Evolutionary conservation across 2,888 invertebrate genomes (phyloP).

Genomic region (Oscheius sp.): DNA sequence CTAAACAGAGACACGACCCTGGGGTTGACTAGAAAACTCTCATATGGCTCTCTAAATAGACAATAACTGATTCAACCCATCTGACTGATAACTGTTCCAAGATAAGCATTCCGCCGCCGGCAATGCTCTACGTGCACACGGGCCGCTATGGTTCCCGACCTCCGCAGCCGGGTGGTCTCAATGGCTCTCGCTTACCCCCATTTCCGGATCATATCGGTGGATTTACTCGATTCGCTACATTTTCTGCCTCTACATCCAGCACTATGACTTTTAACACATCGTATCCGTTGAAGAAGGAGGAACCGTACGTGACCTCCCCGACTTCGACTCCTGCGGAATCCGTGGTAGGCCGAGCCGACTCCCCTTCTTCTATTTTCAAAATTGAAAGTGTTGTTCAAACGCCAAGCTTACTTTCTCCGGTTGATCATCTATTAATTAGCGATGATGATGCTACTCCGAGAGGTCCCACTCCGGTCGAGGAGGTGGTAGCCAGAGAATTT

Average conservation of each 20-base stretch:
- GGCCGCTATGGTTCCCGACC: conserved; percentile 20
- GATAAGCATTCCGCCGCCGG: neutral
- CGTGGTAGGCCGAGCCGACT: neutral
- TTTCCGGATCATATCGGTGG: conserved; percentile 9
- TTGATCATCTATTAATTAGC: neutral
- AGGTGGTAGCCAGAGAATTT: neutral
- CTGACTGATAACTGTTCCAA: too few relatives aligned
- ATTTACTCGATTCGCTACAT: conserved; percentile 14
- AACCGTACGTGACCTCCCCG: conserved; percentile 21
- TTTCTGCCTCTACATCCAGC: conserved; percentile 8
- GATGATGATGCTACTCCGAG: conserved; percentile 2
- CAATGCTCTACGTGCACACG: conserved; percentile 21
- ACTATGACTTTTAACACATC: neutral
- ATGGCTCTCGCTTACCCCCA: neutral
- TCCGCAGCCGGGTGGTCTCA: neutral
- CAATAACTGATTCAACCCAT: too few relatives aligned
- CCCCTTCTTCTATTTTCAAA: conserved; percentile 8
- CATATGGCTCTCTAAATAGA: too few relatives aligned
- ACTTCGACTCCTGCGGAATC: neutral
- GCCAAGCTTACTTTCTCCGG: neutral
- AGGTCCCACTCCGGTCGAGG: neutral
- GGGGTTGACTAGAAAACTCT: too few relatives aligned
- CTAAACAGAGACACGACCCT: too few relatives aligned
- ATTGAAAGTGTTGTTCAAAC: conserved; percentile 23
- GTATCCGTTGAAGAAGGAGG: conserved; percentile 7